A percentile compares a stretch with the other conserved stretches of the same genome.
phyloP scores from a whole-genome alignment of 2,888 invertebrate species.

The Dorcus parallelipipedus region DNA sequence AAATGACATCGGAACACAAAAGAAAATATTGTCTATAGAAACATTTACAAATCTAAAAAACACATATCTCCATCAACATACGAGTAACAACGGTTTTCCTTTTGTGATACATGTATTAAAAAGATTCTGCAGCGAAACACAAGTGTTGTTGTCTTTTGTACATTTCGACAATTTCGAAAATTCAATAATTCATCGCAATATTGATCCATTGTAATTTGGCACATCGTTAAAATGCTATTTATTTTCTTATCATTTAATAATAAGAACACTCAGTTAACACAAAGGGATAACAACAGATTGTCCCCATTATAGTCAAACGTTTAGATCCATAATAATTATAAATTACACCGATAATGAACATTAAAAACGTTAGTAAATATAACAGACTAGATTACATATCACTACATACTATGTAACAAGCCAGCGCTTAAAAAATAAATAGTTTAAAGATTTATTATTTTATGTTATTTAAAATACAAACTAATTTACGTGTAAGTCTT shows the following conservation, averaged over 20 bases:
- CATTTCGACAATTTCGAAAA: too few relatives aligned
- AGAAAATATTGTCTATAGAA: too few relatives aligned
- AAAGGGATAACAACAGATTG: conserved; percentile 47
- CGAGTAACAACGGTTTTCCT: background rate
- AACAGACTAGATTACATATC: conserved; percentile 30
- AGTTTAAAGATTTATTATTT: background rate
- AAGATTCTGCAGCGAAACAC: too few relatives aligned
- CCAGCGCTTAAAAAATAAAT: conserved; percentile 22
- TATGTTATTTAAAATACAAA: background rate
- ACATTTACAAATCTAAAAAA: conserved; percentile 7
- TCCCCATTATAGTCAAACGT: conserved; percentile 50
- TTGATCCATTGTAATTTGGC: conserved; percentile 17
- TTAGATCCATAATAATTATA: conserved; percentile 19
- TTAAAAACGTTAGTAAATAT: conserved; percentile 34
- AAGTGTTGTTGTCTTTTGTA: too few relatives aligned
- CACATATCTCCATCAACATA: conserved; percentile 5
- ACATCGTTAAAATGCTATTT: conserved; percentile 26
- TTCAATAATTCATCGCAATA: too few relatives aligned
- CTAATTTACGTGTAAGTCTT: background rate
- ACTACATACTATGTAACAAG: conserved; percentile 32
- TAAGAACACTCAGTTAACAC: conserved; percentile 38
- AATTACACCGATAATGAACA: conserved; percentile 36
- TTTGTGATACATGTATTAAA: background rate
- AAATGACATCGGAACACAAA: too few relatives aligned
- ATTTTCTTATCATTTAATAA: conserved; percentile 26